phyloP scores from a whole-genome alignment of 2,888 invertebrate genomes.

The Alentia gelatinosa region DNA sequence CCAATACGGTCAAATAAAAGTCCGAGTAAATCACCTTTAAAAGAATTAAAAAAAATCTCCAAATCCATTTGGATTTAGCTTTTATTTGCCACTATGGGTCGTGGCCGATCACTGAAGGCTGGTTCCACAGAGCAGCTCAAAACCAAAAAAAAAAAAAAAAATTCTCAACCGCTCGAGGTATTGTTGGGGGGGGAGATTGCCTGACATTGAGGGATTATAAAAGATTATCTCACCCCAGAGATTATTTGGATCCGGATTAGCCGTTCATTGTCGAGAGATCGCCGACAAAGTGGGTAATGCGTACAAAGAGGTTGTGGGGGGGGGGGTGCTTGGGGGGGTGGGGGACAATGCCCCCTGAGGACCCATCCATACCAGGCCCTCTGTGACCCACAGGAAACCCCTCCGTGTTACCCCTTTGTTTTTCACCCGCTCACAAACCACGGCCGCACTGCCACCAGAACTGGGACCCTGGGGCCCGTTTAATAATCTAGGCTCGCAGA shows the following conservation, averaged over 20 bases:
- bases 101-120: no score
- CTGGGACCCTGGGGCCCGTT: no score
- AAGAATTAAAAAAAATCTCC: not conserved
- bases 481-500: no score
- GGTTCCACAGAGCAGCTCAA: no score
- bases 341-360: not conserved
- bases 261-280: not conserved
- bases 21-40: not conserved
- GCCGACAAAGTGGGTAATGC: not conserved
- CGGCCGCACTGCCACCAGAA: no score
- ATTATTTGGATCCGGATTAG: constrained; percentile 26
- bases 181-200: not conserved
- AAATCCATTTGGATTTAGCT: not conserved
- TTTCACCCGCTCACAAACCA: no score
- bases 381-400: not conserved
- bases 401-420: not conserved
- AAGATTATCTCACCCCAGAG: constrained; percentile 10
- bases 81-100: no score
- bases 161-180: not conserved
- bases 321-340: not conserved
- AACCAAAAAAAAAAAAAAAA: not conserved
- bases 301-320: not conserved
- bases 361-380: not conserved
- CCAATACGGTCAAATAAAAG: no score
- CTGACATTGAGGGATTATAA: constrained; percentile 2